Base-by-base conservation (phyloP, 2,888 invertebrate genomes). In the Patella pellucida region DNA sequence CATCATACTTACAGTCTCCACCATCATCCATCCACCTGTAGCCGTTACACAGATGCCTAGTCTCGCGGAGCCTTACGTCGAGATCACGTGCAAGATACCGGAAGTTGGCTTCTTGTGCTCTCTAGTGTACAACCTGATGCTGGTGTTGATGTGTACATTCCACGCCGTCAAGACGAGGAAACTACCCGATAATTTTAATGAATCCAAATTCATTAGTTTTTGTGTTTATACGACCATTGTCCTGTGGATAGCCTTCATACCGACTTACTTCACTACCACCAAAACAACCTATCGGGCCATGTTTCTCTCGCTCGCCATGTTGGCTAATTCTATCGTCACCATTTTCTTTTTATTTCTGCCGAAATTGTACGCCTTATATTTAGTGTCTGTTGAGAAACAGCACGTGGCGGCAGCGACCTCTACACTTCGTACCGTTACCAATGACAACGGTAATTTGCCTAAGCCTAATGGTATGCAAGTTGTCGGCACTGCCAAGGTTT, bases 181-280 rank as follows among this genome's bases (percentile, higher is more conserved):
- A 27, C 78, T 86, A 19, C 86, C 86, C 11, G 83, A 85, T 76
- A 85, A 86, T 76, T 86, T 82, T 80, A 86, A 86, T 81, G 86
- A 86, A 73, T 84, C 85, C 2, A 81, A 84, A 68, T 86, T 83
- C 75, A 86, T 85, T 62, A 78, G 81, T 5, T 78, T 86, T 67
- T 85, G 82, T 68, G 84, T 86, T 5, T 86, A 85, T 79, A 85
- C 85, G 11, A 85, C 86, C 23, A 74, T 84, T 16, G 79, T 86
- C 23, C 82, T 86, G 54, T 86, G 85, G 85, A 71, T 85, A n/a
- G 84, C 84, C n/a, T 86, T 86, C 77, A 73, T 86, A 54, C 84
- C 85, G n/a, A 81, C 83, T 68, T 86, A 83, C 70, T 82, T 86
- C 54, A 80, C 82, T 19, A 78, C 84, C 9, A 76, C 76, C 3